Percentiles rank a stretch among this genome's conserved stretches.
These are phyloP conservation scores for Podargus strigoides DNA, from an alignment of 2,797 vertebrate species.

Conservation along the genomic window DNA sequence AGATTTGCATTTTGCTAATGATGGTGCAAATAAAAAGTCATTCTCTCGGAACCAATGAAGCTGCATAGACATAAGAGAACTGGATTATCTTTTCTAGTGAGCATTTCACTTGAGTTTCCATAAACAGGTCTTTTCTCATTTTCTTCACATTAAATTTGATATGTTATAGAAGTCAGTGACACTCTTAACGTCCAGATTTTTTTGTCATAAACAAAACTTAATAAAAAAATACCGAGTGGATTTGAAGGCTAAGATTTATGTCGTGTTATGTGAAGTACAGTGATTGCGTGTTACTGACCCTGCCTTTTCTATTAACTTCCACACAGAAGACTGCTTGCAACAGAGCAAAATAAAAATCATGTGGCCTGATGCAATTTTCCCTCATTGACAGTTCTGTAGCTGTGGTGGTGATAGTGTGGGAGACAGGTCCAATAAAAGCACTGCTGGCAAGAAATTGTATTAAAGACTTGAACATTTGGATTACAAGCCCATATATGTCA, in stretches of 20 bases:
- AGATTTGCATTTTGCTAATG: background rate
- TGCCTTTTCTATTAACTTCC: background rate
- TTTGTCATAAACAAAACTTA: background rate
- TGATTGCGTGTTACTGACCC: background rate
- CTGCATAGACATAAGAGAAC: background rate
- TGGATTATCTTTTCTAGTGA: background rate
- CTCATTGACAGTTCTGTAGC: background rate
- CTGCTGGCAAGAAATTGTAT: background rate
- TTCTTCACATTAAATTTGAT: background rate
- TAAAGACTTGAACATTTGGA: background rate
- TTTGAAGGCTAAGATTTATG: background rate
- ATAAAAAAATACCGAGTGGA: background rate
- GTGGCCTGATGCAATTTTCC: background rate
- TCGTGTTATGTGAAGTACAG: background rate
- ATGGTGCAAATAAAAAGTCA: background rate
- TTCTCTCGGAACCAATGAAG: background rate
- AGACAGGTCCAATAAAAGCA: background rate
- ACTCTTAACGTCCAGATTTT: background rate
- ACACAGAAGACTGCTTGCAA: background rate
- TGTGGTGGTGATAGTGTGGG: background rate
- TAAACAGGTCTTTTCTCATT: background rate
- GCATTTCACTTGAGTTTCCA: background rate
- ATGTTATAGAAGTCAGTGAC: background rate
- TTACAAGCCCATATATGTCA: background rate
- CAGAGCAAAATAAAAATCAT: background rate